Evolutionary conservation across 30 jellyfish, hydroid and myxozoan genomes (phyloP), one percentile per base, ranked within the genome.

Genomic region (Clytia hemisphaerica): DNA sequence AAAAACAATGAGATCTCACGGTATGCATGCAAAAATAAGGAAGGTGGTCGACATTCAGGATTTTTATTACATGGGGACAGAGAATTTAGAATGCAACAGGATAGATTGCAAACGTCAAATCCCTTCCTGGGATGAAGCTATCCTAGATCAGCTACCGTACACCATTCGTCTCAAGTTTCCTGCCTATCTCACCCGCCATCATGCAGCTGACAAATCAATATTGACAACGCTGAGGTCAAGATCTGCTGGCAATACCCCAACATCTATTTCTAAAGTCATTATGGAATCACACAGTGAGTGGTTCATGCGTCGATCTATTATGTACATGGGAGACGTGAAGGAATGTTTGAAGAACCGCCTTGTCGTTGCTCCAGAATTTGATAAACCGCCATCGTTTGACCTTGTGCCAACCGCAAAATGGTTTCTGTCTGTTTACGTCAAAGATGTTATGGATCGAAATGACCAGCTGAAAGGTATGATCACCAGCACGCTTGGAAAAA

Each of bases 401-500:
- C 25, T 3, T 61, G 32, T 61, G 16, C 87, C 87, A 75, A 44
- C 21, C 27, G 42, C 73, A 61, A 14, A 37, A 29, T 75, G 80
- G 87, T 58, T 75, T 61, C 70, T 75, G 69, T 64, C 76, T 12
- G 57, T 40, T 5, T 75, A 47, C 44, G 87, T n/a, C n/a, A n/a
- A n/a, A n/a, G n/a, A n/a, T n/a, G n/a, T n/a, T n/a, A n/a, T n/a
- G n/a, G n/a, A n/a, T n/a, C n/a, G n/a, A n/a, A n/a, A n/a, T n/a
- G n/a, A n/a, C n/a, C n/a, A n/a, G n/a, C n/a, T n/a, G n/a, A n/a
- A n/a, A n/a, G n/a, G n/a, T n/a, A n/a, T n/a, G n/a, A 44, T 68
- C 10, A 54, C 93, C n/a, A 37, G 51, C 25, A 27, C 37, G 33
- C 60, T 61, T 34, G 93, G 93, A 25, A 44, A 55, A 53, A 60